A percentile compares a stretch with the other conserved stretches of the same genome.
phyloP scores from a whole-genome alignment of 2,113 vertebrate species.

The Leucosticte australis region DNA sequence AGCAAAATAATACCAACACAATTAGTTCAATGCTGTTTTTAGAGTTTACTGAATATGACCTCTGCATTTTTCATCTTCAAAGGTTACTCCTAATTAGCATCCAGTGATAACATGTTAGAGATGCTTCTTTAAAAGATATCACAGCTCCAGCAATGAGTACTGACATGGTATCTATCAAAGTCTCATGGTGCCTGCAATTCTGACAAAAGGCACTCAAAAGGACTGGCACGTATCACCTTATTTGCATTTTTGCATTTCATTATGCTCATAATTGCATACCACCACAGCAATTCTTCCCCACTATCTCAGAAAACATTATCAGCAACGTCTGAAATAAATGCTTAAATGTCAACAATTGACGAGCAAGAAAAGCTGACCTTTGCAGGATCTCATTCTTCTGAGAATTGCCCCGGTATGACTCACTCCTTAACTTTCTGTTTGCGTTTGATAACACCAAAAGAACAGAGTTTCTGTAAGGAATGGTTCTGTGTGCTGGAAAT shows the following conservation, averaged over 20 bases:
- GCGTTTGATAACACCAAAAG: slow-evolving; percentile 72
- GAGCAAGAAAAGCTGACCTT: slow-evolving; percentile 92
- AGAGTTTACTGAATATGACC: slow-evolving; percentile 69
- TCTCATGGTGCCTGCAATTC: slow-evolving; percentile 76
- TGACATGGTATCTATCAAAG: slow-evolving; percentile 90
- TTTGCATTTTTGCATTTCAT: slow-evolving; percentile 99
- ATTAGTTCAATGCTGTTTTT: slow-evolving; percentile 69
- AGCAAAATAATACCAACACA: slow-evolving; percentile 64
- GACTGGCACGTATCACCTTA: slow-evolving; percentile 81
- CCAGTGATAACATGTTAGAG: slow-evolving; percentile 65
- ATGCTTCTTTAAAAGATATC: slow-evolving; percentile 77
- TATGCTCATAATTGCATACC: slow-evolving; percentile 92
- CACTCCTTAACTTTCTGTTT: slow-evolving; percentile 72
- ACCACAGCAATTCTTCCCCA: slow-evolving; percentile 83
- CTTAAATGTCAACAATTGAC: slow-evolving; percentile 98
- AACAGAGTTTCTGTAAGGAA: slow-evolving; percentile 18
- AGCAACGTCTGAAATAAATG: slow-evolving; percentile 88
- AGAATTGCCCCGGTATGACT: slow-evolving; percentile 63
- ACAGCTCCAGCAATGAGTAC: slow-evolving; percentile 79
- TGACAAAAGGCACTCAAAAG: slow-evolving; percentile 90
- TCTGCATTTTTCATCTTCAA: slow-evolving; percentile 70
- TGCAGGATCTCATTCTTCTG: slow-evolving; percentile 81
- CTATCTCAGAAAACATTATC: slow-evolving; percentile 93
- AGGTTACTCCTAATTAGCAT: slow-evolving; percentile 77
- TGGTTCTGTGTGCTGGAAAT: neutral